These are phyloP conservation scores for Aporophyla nigra DNA, from an alignment of 2,888 invertebrate genomes.

Conservation along the genomic window DNA sequence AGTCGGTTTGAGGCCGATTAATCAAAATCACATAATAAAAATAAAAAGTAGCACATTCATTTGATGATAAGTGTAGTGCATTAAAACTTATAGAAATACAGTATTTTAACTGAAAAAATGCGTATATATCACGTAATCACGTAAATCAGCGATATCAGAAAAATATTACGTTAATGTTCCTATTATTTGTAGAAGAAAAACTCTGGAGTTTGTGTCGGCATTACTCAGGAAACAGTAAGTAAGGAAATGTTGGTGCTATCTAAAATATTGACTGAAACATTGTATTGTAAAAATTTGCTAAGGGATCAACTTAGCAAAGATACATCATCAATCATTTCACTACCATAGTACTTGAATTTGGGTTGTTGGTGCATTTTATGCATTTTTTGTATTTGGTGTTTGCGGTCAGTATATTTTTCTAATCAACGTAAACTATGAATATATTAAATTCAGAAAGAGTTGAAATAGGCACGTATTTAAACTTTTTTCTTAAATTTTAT, in stretches of 20 bases:
- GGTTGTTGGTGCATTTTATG: neutral
- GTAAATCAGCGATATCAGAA: no score
- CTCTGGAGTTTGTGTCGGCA: neutral
- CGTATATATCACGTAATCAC: no score
- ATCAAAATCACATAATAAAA: no score
- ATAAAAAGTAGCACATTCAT: no score
- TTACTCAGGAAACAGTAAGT: neutral
- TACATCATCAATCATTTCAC: neutral
- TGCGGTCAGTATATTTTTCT: neutral
- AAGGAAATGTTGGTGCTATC: neutral
- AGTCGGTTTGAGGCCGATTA: no score
- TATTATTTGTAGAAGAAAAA: no score
- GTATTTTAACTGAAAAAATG: no score
- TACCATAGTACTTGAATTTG: neutral
- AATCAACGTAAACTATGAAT: neutral
- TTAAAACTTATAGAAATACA: no score
- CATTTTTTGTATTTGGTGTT: neutral
- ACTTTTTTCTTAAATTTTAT: neutral
- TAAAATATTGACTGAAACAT: neutral
- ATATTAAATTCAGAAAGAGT: no score
- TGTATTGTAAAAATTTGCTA: neutral
- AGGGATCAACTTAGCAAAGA: neutral
- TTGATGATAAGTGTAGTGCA: no score
- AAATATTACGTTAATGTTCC: no score
- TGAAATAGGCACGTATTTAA: neutral